Evolutionary conservation across 2,888 invertebrate species (phyloP), one percentile per base, ranked within the genome.

Genomic region (Phaonia tiefii): DNA sequence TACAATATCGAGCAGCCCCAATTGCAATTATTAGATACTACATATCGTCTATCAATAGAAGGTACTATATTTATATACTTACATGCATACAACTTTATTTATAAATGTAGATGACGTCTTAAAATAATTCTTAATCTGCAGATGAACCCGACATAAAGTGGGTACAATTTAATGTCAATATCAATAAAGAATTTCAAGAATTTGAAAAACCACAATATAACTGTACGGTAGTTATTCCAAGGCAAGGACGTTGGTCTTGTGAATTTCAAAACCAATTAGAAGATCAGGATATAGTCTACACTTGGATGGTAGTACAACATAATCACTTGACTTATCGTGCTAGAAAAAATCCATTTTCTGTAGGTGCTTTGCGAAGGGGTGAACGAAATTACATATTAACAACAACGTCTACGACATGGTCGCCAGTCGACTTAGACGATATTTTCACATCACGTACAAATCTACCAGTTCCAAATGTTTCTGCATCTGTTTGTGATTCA

Each of bases 111-210:
- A n/a, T 20, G 49, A 25, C 13, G 25, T 4, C 22, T 11, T n/a
- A n/a, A n/a, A n/a, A n/a, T n/a, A n/a, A 11, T 2, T 22, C 13
- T 15, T 2, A 22, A 11, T 15, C 25, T 54, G 69, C 80, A 92
- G 95, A 93, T 87, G 89, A 89, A 20, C 86, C 91, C 1, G 92
- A 92, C 1, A 85, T 94, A 0, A 89, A 90, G 63, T 86, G 93
- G 5, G 94, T 95, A 85, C 93, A 91, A 0, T 94, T 95, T 87
- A 93, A 95, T 89, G 94, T 93, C 0, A 93, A 93, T 82, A 85
- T 94, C 15, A 95, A 95, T 87, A 90, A 91, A 25, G 86, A 87
- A 0, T 92, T 95, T 75, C 87, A 83, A 0, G 84, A 87, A 1
- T 90, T 89, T 8, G 92, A 92, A 66, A 89, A 91, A 0, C 95